phyloP scores from a whole-genome alignment of 2,888 invertebrate genomes.

The Agelastica alni region DNA sequence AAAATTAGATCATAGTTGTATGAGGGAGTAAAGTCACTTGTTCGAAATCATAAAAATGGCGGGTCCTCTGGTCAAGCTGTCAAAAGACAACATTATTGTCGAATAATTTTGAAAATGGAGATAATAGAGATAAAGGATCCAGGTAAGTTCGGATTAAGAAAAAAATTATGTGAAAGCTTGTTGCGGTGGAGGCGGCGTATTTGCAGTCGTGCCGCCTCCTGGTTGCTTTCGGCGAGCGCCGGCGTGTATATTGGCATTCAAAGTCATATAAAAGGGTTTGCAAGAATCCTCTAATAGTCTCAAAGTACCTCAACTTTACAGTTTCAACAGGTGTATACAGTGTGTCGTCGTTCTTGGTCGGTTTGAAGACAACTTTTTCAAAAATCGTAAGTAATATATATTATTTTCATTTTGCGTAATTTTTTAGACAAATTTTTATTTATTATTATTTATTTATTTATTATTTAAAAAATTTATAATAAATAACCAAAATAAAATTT shows the following conservation, averaged over 20 bases:
- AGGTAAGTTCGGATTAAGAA: neutral
- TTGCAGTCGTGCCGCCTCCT: slow-evolving; percentile 22
- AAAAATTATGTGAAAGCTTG: neutral
- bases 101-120: too few species aligned
- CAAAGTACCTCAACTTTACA: slow-evolving; percentile 36
- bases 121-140: neutral
- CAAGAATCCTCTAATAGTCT: slow-evolving; percentile 40
- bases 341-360: slow-evolving; percentile 19
- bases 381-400: slow-evolving; percentile 21
- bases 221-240: slow-evolving; percentile 34
- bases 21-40: neutral
- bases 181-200: neutral
- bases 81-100: too few species aligned
- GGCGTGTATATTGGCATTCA: slow-evolving; percentile 42
- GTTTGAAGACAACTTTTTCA: neutral
- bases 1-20: too few species aligned
- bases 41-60: neutral
- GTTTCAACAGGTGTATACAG: slow-evolving; percentile 41
- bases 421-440: too few species aligned
- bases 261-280: slow-evolving; percentile 43
- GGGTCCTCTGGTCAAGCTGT: too few species aligned
- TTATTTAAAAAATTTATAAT: too few species aligned
- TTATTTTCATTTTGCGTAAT: too few species aligned
- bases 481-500: too few species aligned
- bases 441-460: too few species aligned